Percentiles rank a stretch among this genome's conserved stretches.
Evolutionary conservation across 92 coral and sea anemone species (phyloP).

Genomic region (Zoanthus gigantus): DNA sequence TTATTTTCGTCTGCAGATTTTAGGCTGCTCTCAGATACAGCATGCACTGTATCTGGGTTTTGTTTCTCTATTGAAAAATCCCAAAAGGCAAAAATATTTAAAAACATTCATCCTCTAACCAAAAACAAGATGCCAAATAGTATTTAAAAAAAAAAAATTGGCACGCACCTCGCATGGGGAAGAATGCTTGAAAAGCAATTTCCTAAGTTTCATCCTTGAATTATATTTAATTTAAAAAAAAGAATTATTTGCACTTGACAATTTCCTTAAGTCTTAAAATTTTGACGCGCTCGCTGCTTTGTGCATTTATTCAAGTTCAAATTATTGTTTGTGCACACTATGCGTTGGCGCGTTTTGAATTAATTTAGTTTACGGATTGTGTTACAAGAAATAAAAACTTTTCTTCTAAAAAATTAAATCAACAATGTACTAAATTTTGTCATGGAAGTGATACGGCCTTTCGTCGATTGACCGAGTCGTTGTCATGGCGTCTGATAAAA

Average conservation of each 20-base stretch:
- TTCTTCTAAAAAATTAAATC: background rate
- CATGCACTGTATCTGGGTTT: no score
- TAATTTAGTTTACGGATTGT: background rate
- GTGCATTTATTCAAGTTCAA: background rate
- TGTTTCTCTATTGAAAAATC: no score
- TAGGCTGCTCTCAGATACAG: no score
- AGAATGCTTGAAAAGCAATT: no score
- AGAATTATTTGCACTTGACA: background rate
- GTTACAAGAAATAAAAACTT: background rate
- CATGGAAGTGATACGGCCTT: background rate
- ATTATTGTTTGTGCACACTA: background rate
- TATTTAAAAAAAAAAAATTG: no score
- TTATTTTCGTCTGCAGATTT: no score
- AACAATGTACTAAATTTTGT: background rate
- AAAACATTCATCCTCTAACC: no score
- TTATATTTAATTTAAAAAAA: background rate
- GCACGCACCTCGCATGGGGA: no score
- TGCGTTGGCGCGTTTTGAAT: background rate
- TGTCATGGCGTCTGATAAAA: slow-evolving; percentile 48
- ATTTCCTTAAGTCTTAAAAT: background rate
- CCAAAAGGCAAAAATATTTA: no score
- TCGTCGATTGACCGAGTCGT: background rate
- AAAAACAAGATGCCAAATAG: no score
- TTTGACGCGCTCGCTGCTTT: background rate
- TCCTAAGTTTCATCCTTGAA: background rate